These are phyloP conservation scores for Cariama cristata DNA, from an alignment of 2,113 vertebrate species.

Conservation along the genomic window DNA sequence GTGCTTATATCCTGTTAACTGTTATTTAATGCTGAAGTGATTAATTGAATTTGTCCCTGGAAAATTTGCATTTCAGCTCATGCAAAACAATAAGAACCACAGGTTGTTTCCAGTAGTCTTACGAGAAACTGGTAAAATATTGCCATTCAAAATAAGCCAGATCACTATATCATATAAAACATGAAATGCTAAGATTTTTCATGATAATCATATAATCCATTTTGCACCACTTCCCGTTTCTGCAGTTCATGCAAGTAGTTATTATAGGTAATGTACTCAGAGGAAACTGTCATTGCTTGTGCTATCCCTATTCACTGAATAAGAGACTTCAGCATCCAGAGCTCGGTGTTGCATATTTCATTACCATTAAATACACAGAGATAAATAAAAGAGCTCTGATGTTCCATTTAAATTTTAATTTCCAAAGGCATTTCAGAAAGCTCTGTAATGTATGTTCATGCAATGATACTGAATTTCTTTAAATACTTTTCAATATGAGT, in stretches of 20 bases:
- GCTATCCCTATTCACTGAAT: background rate
- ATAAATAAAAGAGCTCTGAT: background rate
- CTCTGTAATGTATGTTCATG: background rate
- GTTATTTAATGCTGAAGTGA: background rate
- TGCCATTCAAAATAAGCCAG: background rate
- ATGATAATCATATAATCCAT: background rate
- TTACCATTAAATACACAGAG: background rate
- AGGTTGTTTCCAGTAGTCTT: background rate
- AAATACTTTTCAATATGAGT: background rate
- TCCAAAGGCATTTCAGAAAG: background rate
- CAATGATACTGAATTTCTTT: background rate
- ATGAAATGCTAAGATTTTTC: background rate
- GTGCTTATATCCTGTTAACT: background rate
- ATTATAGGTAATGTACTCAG: background rate
- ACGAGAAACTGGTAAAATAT: background rate
- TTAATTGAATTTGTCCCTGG: background rate
- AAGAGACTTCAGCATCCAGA: background rate
- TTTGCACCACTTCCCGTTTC: background rate
- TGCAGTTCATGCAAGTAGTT: background rate
- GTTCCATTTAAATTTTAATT: slow-evolving; percentile 33
- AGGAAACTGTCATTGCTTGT: background rate
- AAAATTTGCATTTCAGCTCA: background rate
- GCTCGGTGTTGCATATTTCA: background rate
- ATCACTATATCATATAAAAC: background rate
- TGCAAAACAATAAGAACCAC: background rate